phyloP scores from a whole-genome alignment of 2,888 invertebrate species.

The Acleris laterana region DNA sequence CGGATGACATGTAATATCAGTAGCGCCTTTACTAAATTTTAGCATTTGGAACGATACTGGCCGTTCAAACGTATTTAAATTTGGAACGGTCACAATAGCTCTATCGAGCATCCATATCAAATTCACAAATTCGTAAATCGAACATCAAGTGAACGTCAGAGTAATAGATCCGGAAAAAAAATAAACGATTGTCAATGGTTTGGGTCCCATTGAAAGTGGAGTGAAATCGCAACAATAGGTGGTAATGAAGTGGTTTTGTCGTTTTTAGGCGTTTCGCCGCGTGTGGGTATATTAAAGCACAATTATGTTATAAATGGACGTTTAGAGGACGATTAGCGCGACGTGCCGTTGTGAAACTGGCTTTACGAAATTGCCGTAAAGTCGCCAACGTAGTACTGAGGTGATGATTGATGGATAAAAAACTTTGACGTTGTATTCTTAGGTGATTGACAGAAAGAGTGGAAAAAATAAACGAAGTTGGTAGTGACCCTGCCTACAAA shows the following conservation, averaged over 20 bases:
- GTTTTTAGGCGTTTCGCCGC: conserved; percentile 61
- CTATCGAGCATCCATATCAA: conserved; percentile 28
- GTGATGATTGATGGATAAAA: neutral
- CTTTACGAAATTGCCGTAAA: conserved; percentile 27
- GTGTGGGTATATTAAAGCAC: conserved; percentile 75
- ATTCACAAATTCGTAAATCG: conserved; percentile 38
- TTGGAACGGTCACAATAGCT: conserved; percentile 18
- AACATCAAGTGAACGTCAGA: conserved; percentile 47
- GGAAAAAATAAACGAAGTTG: neutral
- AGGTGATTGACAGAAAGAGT: neutral
- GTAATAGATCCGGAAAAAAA: conserved; percentile 42
- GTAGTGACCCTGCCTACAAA: too few relatives aligned
- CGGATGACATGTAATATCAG: neutral
- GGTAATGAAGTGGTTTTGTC: conserved; percentile 76
- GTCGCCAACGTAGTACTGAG: conserved; percentile 6
- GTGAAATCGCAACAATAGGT: conserved; percentile 70
- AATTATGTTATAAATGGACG: conserved; percentile 77
- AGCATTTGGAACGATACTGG: conserved; percentile 7
- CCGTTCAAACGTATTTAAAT: conserved; percentile 21
- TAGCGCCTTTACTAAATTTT: conserved; percentile 12
- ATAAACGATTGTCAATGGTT: conserved; percentile 45
- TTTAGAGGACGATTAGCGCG: conserved; percentile 75
- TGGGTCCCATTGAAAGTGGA: conserved; percentile 69
- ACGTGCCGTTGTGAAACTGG: conserved; percentile 54
- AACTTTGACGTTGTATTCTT: neutral